These are phyloP conservation scores for Apotomis turbidana DNA, from an alignment of 2,888 invertebrate species.

Conservation along the genomic window DNA sequence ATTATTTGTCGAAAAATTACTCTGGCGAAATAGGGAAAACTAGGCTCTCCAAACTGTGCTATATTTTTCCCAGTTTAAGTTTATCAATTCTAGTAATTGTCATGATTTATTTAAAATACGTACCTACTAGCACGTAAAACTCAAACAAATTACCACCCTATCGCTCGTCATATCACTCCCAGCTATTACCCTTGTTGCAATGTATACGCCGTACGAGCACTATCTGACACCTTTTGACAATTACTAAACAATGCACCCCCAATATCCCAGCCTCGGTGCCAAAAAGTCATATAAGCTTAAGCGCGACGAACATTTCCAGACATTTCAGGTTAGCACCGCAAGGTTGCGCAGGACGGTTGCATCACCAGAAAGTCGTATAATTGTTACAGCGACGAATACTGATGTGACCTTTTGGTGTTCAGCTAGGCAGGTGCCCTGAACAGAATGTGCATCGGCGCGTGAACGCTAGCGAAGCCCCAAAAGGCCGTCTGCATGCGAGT, in stretches of 20 bases:
- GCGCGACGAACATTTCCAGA: neutral
- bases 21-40: too few relatives aligned
- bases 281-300: neutral
- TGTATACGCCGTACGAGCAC: neutral
- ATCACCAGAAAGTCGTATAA: neutral
- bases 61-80: too few relatives aligned
- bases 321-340: neutral
- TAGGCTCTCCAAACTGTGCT: too few relatives aligned
- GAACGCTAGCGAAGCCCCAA: conserved; percentile 23
- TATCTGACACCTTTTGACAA: conserved; percentile 17
- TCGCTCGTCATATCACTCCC: neutral
- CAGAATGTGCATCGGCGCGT: conserved; percentile 24
- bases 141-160: neutral
- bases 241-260: conserved; percentile 12
- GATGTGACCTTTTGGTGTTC: conserved; percentile 7
- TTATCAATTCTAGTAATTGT: too few relatives aligned
- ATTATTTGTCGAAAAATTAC: too few relatives aligned
- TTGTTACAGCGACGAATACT: neutral
- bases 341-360: neutral
- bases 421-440: conserved; percentile 21
- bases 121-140: too few relatives aligned
- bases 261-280: conserved; percentile 1
- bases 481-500: conserved; percentile 29
- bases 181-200: neutral
- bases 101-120: too few relatives aligned